Evolutionary conservation across 2,797 vertebrate genomes (phyloP), one percentile per base, ranked within the genome.

Genomic region (Girardinus metallicus): DNA sequence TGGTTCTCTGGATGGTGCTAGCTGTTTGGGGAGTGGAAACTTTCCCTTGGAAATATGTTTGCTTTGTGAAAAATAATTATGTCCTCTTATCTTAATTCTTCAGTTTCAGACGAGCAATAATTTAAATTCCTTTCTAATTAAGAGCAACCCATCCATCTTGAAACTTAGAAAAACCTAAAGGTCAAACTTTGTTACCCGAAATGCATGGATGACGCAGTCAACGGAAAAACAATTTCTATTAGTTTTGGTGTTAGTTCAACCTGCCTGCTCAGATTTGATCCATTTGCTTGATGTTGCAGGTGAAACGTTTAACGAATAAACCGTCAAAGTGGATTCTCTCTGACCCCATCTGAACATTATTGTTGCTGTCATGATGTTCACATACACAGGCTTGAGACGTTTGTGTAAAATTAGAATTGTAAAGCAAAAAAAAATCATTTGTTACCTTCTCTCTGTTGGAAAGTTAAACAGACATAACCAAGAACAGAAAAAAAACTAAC

Each of bases 301-400:
- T 7, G 18, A 39, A 18, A 66, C 9, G 36, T 39, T 39, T 39
- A 23, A 36, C 8, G 4, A 39, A 66, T 21, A 36, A 66, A 66
- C 18, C 3, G 1, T 66, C 34, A 23, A 66, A 39, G 0, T 12
- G 34, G 34, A 39, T 39, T 66, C 34, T 74, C 21, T n/a, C 49
- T 41, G 36, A 85, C 79, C 73, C 74, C 51, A 82, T 78, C 41
- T 80, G 75, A 66, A 83, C 78, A 84, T 57, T 49, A 55, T 57
- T 79, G 47, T 83, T 51, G 43, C 74, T 55, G 34, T 80, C 82
- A 47, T 44, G 78, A 74, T 83, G 62, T 85, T 85, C 73, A 76
- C 82, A 86, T 84, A 75, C 36, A 51, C 84, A 76, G 74, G 85
- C 81, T 83, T 84, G 55, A 90, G 84, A 87, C 64, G 43, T 85